Base-by-base conservation (phyloP, 2,888 invertebrate species). In the Metellina segmentata region DNA sequence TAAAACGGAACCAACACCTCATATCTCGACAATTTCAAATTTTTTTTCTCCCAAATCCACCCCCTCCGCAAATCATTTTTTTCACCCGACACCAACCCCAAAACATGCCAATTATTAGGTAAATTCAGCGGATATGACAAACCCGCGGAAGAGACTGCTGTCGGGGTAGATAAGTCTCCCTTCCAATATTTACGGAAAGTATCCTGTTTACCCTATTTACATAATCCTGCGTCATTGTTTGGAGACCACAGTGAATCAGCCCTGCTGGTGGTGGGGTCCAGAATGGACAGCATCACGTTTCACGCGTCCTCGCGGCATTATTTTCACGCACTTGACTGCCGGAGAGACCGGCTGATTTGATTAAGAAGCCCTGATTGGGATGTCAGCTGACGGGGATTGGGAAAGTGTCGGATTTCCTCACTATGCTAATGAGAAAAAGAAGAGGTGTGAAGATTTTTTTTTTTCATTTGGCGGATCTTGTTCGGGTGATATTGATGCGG, bases 141-240 rank as follows among this genome's bases (percentile, higher is more conserved):
- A 87, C 79, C 77, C 89, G 20, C 89, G 78, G 19, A 49, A 61
- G 74, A 51, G 19, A 81, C n/a, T 72, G 81, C 83, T 61, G 87
- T 16, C 34, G 48, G 48, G 5, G 49, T 6, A 89, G 89, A 89
- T 89, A 89, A 79, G 82, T 49, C 71, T 34, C 74, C 79, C 78
- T 52, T 78, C 85, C 71, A 78, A 71, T 87, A 91, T 91, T 87
- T 87, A 87, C 77, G 72, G 72, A 91, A 81, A 86, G 53, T 91
- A 91, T 91, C 91, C 87, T 71, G 61, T 81, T 19, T 87, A 72
- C 75, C 82, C 34, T 87, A 91, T 91, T 91, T 91, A 82, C 91
- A 91, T 91, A 91, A 91, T 87, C 87, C 87, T 72, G 48, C 82
- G 82, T 87, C 86, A 87, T 91, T 87, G 86, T 91, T 91, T 87